phyloP scores from a whole-genome alignment of 2,888 invertebrate genomes.

The Ernsta delagoae region DNA sequence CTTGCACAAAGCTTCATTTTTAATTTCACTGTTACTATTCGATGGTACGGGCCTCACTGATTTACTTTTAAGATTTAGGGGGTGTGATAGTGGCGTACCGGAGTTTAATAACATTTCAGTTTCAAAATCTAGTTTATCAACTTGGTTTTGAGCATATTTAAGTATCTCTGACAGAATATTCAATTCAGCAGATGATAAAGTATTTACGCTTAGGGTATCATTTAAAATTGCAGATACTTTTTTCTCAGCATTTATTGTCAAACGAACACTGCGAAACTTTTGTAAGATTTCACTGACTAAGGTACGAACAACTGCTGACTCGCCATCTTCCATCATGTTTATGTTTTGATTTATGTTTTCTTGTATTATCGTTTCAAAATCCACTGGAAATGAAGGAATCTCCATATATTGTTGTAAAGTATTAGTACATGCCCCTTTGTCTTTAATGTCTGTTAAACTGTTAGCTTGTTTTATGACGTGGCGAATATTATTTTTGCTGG shows the following conservation, averaged over 20 bases:
- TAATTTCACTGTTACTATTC: too few species aligned
- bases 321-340: not conserved
- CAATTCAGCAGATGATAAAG: conserved; percentile 45
- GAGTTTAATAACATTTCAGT: conserved; percentile 7
- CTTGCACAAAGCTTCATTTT: too few species aligned
- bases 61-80: not conserved
- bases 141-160: conserved; percentile 45
- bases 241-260: conserved; percentile 42
- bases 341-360: not conserved
- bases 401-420: not conserved
- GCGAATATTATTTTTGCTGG: too few species aligned
- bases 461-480: not conserved
- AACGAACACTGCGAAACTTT: conserved; percentile 45
- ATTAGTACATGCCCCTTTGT: not conserved
- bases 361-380: not conserved
- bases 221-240: conserved; percentile 43
- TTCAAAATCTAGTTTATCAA: conserved; percentile 30
- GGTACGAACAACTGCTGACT: not conserved
- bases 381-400: not conserved
- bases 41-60: too few species aligned
- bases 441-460: not conserved
- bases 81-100: not conserved
- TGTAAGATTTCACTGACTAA: conserved; percentile 21
- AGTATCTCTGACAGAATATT: conserved; percentile 49
- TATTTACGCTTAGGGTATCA: conserved; percentile 38